A percentile compares a stretch with the other conserved stretches of the same genome.
These are phyloP conservation scores for Cephalotes varians DNA, from an alignment of 2,888 invertebrate genomes.

Conservation along the genomic window DNA sequence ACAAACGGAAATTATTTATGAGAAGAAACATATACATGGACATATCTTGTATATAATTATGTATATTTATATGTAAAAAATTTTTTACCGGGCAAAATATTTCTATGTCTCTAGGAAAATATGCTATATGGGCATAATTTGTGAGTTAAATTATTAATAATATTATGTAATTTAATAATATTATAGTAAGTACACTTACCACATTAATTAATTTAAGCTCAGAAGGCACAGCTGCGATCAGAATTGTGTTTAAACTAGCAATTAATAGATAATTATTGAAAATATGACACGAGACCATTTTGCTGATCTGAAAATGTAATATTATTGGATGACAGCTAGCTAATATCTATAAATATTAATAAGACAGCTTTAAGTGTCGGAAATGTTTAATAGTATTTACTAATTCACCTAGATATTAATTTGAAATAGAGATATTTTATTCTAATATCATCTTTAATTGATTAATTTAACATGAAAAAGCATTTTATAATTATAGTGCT, in stretches of 20 bases:
- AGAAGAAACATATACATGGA: no score
- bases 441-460: neutral
- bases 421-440: neutral
- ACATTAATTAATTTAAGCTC: slow-evolving; percentile 72
- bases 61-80: no score
- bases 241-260: slow-evolving; percentile 41
- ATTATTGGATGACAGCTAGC: neutral
- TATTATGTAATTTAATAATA: neutral
- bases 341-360: neutral
- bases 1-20: no score
- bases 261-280: slow-evolving; percentile 14
- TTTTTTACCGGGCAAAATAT: no score
- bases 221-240: slow-evolving; percentile 18
- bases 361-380: neutral
- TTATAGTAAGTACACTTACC: slow-evolving; percentile 70
- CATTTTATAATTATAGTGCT: neutral
- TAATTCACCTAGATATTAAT: no score
- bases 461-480: no score
- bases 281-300: slow-evolving; percentile 43
- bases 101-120: no score
- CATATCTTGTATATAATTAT: no score
- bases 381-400: neutral
- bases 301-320: slow-evolving; percentile 43
- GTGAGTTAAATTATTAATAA: neutral
- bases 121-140: no score